A percentile compares a stretch with the other conserved stretches of the same genome.
These are phyloP conservation scores for Halcyon malimbica DNA, from an alignment of 2,113 vertebrate genomes.

Conservation along the genomic window DNA sequence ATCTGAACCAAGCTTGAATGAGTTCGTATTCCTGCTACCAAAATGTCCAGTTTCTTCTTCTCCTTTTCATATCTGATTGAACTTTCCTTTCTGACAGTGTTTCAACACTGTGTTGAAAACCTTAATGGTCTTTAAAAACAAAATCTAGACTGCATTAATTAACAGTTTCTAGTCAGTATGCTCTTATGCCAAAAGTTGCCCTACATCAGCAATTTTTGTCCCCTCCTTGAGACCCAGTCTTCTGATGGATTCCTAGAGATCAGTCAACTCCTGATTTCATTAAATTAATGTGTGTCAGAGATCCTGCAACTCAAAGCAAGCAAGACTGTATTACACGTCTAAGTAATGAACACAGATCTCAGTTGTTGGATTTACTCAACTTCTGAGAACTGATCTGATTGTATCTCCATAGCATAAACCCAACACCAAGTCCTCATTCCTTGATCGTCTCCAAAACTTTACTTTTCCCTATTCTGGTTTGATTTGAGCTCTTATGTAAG, in stretches of 20 bases:
- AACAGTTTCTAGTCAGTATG: background rate
- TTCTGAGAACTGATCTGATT: background rate
- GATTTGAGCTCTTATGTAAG: background rate
- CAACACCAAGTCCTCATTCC: background rate
- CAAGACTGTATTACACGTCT: background rate
- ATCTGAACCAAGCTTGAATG: background rate
- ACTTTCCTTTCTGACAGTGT: background rate
- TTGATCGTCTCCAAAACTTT: background rate
- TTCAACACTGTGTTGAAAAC: background rate
- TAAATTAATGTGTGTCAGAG: background rate
- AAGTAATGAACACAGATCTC: background rate
- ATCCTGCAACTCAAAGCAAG: background rate
- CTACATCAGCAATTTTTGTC: background rate
- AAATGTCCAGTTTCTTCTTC: background rate
- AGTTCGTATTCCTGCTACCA: background rate
- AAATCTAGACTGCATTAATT: background rate
- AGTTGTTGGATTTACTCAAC: background rate
- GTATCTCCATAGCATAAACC: background rate
- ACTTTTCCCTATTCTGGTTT: background rate
- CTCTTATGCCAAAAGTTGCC: background rate
- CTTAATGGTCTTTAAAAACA: background rate
- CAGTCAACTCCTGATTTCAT: background rate
- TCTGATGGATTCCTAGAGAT: background rate
- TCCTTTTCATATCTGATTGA: background rate
- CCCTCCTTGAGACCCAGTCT: background rate